These are phyloP conservation scores for Microcebus murinus DNA, from an alignment of 2,113 vertebrate genomes.

Conservation along the genomic window DNA sequence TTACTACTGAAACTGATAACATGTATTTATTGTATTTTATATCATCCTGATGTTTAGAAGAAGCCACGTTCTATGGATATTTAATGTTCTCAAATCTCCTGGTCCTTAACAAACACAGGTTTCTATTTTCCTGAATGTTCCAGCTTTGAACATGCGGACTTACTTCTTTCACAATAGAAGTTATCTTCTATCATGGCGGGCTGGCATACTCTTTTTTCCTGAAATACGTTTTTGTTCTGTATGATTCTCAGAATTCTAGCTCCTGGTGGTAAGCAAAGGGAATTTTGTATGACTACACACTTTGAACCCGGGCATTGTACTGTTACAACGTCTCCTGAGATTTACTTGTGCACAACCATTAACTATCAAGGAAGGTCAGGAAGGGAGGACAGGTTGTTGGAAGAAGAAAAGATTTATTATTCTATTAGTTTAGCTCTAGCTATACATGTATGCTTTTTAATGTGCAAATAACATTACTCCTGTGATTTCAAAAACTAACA, in stretches of 20 bases:
- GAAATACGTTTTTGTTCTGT: not conserved
- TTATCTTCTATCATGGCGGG: not conserved
- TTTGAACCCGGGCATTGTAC: not conserved
- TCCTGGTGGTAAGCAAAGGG: not conserved
- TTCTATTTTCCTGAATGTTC: not conserved
- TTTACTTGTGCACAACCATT: not conserved
- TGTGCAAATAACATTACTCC: conserved; percentile 35
- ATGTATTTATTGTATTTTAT: not conserved
- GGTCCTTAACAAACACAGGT: not conserved
- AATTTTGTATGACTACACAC: not conserved
- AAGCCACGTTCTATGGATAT: not conserved
- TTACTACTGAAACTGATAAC: rapidly evolving
- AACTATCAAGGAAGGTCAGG: not conserved
- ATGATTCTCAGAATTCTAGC: not conserved
- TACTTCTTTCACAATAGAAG: not conserved
- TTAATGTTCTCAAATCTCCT: conserved; percentile 18
- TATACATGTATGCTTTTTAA: conserved; percentile 3
- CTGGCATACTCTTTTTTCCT: not conserved
- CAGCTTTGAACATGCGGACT: not conserved
- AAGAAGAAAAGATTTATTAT: conserved; percentile 59
- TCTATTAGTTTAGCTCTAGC: conserved; percentile 33
- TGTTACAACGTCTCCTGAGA: not conserved
- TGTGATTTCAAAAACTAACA: conserved; percentile 47
- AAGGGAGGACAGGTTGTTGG: not conserved
- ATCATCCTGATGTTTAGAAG: not conserved